Conservation (phyloP, 2,113 vertebrate species). For the Ibidorhyncha struthersii region DNA sequence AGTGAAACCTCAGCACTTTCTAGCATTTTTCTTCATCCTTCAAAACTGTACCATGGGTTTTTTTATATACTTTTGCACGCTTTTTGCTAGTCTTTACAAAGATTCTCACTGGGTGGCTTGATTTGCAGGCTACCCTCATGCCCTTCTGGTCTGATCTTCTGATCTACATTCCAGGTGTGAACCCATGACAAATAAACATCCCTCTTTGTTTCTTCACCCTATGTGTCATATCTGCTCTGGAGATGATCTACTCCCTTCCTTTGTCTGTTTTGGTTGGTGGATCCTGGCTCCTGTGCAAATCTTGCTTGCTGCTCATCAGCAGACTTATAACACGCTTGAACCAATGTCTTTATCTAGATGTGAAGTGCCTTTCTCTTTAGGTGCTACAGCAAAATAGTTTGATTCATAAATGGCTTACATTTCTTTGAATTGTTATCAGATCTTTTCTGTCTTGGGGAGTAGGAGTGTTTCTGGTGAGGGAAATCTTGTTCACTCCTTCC, state of each 20-base stretch:
- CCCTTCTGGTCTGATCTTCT: background rate
- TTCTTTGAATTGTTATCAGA: background rate
- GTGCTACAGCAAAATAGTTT: background rate
- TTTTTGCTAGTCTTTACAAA: background rate
- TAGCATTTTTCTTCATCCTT: background rate
- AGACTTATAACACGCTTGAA: background rate
- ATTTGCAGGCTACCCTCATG: background rate
- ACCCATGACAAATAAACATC: background rate
- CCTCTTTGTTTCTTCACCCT: background rate
- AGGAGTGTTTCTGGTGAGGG: background rate
- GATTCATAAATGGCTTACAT: background rate
- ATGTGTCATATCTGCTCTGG: background rate
- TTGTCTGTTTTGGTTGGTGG: background rate
- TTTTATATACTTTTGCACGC: background rate
- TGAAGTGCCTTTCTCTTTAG: conserved; percentile 42
- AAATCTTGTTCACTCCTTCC: background rate
- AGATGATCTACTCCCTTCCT: background rate
- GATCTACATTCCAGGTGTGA: background rate
- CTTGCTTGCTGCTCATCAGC: background rate
- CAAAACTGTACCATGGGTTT: background rate
- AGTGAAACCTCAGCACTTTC: background rate
- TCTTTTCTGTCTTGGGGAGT: background rate
- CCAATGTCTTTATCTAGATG: background rate
- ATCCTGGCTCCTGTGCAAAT: background rate
- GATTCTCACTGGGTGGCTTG: rapidly evolving